Percentiles rank a stretch among this genome's conserved stretches.
Conservation (phyloP, 2,113 vertebrate species). For the Acanthochromis polyacanthus region DNA sequence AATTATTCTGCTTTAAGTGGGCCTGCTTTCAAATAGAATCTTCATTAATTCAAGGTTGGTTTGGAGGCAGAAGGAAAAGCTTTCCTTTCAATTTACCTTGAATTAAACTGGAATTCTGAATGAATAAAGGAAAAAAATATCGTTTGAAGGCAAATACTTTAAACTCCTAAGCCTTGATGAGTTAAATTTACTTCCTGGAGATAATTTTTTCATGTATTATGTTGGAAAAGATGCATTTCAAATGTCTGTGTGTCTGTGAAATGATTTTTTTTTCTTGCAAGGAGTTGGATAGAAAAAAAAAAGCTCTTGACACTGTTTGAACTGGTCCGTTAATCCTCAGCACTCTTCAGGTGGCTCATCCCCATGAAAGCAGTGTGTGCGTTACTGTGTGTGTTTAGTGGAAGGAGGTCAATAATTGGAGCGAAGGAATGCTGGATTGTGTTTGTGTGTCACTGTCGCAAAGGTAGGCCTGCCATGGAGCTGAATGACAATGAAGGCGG, state of each 20-base stretch:
- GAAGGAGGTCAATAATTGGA: conserved; percentile 57
- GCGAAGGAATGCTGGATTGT: conserved; percentile 35
- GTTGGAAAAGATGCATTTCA: not conserved
- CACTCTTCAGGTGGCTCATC: conserved; percentile 78
- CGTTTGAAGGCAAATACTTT: conserved; percentile 30
- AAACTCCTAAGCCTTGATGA: conserved; percentile 36
- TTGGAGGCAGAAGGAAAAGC: not conserved
- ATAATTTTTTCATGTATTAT: conserved; percentile 28
- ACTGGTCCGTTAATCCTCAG: conserved; percentile 73
- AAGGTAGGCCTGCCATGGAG: conserved; percentile 50
- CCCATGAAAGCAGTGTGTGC: conserved; percentile 67
- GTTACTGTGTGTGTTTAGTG: conserved; percentile 37
- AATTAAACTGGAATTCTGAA: conserved; percentile 38
- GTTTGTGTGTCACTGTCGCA: conserved; percentile 25
- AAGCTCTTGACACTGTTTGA: conserved; percentile 73
- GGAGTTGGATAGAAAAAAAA: conserved; percentile 34
- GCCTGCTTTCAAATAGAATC: conserved; percentile 17
- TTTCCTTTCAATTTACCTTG: conserved; percentile 13
- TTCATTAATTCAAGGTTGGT: conserved; percentile 26
- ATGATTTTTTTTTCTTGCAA: conserved; percentile 3
- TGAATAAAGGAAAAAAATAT: conserved; percentile 20
- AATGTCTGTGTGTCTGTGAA: not conserved
- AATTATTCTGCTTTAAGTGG: not conserved
- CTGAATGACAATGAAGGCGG: conserved; percentile 64
- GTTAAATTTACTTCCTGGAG: conserved; percentile 26